These are phyloP conservation scores for Silurus lanzhouensis DNA, from an alignment of 2,797 vertebrate genomes.

Conservation along the genomic window DNA sequence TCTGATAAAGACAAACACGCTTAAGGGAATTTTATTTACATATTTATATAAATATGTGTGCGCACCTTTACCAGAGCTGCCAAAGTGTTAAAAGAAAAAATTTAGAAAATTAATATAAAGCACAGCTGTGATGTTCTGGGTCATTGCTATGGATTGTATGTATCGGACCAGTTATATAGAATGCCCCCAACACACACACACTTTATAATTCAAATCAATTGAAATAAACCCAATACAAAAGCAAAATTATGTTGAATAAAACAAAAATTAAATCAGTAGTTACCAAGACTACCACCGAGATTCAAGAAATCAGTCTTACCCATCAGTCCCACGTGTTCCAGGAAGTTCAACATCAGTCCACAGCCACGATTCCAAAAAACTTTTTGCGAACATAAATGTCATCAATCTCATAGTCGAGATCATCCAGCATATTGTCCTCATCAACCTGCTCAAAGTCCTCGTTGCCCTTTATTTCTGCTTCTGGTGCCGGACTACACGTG, in stretches of 20 bases:
- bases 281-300: too few relatives aligned
- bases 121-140: not conserved
- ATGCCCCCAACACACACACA: too few relatives aligned
- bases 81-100: not conserved
- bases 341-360: conserved; percentile 72
- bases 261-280: not conserved
- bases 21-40: too few relatives aligned
- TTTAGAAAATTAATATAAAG: not conserved
- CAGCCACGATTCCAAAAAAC: conserved; percentile 77
- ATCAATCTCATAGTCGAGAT: conserved; percentile 48
- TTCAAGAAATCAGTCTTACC: conserved; percentile 58
- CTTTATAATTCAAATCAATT: too few relatives aligned
- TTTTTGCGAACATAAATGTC: conserved; percentile 67
- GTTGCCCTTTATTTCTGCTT: not conserved
- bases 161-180: too few relatives aligned
- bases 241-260: not conserved
- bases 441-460: not conserved
- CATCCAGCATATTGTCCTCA: conserved; percentile 23
- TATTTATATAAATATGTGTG: too few relatives aligned
- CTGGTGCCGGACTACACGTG: accelerated
- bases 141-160: not conserved
- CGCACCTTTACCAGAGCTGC: not conserved
- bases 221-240: too few relatives aligned
- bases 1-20: conserved; percentile 54
- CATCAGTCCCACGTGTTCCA: conserved; percentile 32